Evolutionary conservation across 2,113 vertebrate genomes (phyloP).

Genomic region (Puffinus mauretanicus): DNA sequence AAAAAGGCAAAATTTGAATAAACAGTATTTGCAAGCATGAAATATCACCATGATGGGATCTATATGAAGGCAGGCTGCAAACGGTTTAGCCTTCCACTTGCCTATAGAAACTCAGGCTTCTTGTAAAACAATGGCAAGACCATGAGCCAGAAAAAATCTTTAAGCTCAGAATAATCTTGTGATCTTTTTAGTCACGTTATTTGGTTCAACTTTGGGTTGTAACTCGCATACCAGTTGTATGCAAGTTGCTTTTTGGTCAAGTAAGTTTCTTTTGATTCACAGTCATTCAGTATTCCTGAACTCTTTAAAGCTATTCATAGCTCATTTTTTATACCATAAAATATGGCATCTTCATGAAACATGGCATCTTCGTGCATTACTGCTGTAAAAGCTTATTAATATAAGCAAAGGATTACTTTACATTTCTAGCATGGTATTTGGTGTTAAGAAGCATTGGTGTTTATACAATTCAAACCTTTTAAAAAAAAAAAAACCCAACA

Average conservation of each 20-base stretch:
- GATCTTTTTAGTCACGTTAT: not conserved
- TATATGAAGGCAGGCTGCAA: not conserved
- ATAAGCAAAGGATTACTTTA: not conserved
- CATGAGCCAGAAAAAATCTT: not conserved
- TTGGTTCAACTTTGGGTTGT: not conserved
- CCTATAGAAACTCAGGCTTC: not conserved
- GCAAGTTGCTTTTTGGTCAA: not conserved
- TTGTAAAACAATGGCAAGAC: not conserved
- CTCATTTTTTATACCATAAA: not conserved
- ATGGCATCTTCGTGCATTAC: not conserved
- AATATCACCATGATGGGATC: not conserved
- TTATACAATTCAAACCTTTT: not conserved
- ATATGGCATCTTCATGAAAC: not conserved
- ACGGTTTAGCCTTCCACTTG: not conserved
- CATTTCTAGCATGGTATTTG: not conserved
- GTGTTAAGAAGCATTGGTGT: not conserved
- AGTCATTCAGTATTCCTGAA: not conserved
- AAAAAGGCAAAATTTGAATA: not conserved
- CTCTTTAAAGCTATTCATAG: not conserved
- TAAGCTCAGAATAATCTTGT: not conserved
- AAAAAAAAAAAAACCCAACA: not conserved
- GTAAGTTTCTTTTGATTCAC: not conserved
- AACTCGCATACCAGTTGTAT: not conserved
- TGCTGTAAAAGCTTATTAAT: not conserved
- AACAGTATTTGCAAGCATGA: not conserved